These are phyloP conservation scores for Pandemis heparana DNA, from an alignment of 2,888 invertebrate species.

Conservation along the genomic window DNA sequence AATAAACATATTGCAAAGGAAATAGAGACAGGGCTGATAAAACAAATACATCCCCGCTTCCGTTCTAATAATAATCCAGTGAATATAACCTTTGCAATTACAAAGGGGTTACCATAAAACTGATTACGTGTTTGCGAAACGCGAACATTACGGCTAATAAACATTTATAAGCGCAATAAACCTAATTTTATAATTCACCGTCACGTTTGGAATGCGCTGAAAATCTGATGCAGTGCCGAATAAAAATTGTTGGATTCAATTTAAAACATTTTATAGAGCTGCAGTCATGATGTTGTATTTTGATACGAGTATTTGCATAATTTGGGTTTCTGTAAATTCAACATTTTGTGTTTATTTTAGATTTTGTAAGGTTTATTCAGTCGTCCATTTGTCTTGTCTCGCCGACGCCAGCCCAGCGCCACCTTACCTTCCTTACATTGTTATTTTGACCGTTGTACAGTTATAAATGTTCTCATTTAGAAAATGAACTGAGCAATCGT, in stretches of 20 bases:
- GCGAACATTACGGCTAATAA: slow-evolving; percentile 37
- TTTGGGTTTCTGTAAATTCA: background rate
- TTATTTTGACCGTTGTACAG: background rate
- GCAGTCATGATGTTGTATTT: background rate
- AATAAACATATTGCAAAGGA: slow-evolving; percentile 1
- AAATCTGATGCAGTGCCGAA: slow-evolving; percentile 11
- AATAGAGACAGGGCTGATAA: background rate
- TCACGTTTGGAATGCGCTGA: slow-evolving; percentile 29
- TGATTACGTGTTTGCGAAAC: slow-evolving; percentile 37
- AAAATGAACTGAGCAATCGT: slow-evolving; percentile 1
- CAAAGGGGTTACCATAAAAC: slow-evolving; percentile 28
- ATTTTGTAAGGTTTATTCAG: slow-evolving; percentile 6
- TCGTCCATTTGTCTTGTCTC: background rate
- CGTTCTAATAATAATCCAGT: slow-evolving; percentile 11
- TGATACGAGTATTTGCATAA: background rate
- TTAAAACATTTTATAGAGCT: background rate
- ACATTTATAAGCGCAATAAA: slow-evolving; percentile 40
- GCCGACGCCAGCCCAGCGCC: background rate
- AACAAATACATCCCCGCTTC: slow-evolving; percentile 15
- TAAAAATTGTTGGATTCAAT: background rate
- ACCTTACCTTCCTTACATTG: slow-evolving; percentile 2
- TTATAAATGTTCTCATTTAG: background rate
- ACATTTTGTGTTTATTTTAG: background rate
- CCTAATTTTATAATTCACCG: slow-evolving; percentile 36
- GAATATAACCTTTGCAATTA: slow-evolving; percentile 20